Percentiles rank a stretch among this genome's conserved stretches.
These are phyloP conservation scores for Psittacula cyanocephala DNA, from an alignment of 2,113 vertebrate genomes.

Conservation along the genomic window DNA sequence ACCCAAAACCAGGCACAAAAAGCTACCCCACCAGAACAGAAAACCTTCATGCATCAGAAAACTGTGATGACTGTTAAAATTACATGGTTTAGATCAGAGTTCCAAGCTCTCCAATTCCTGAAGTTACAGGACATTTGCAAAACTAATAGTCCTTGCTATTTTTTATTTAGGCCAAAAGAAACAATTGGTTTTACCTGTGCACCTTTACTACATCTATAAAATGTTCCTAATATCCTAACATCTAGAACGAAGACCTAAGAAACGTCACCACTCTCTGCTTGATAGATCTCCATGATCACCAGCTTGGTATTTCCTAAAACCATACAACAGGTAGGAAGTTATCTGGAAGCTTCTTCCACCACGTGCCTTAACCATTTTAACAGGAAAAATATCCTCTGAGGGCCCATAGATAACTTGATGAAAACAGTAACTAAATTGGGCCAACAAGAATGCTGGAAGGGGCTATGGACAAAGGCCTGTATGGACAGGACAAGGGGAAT, in stretches of 20 bases:
- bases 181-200: background rate
- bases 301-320: background rate
- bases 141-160: accelerated
- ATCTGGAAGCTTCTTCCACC: background rate
- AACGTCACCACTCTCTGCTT: background rate
- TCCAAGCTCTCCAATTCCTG: background rate
- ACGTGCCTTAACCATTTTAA: background rate
- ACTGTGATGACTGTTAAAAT: background rate
- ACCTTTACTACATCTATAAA: background rate
- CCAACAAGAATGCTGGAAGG: background rate
- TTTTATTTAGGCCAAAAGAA: background rate
- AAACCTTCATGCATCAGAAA: background rate
- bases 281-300: background rate
- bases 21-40: background rate
- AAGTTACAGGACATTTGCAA: background rate
- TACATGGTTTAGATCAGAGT: background rate
- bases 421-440: background rate
- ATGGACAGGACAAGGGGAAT: background rate
- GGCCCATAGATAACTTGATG: background rate
- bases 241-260: background rate
- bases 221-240: background rate
- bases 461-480: background rate
- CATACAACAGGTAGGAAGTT: background rate
- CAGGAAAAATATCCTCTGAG: background rate
- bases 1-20: background rate